A percentile compares a stretch with the other conserved stretches of the same genome.
Conservation (phyloP, 1,140 invertebrate genomes). For the Ladona fulva region DNA sequence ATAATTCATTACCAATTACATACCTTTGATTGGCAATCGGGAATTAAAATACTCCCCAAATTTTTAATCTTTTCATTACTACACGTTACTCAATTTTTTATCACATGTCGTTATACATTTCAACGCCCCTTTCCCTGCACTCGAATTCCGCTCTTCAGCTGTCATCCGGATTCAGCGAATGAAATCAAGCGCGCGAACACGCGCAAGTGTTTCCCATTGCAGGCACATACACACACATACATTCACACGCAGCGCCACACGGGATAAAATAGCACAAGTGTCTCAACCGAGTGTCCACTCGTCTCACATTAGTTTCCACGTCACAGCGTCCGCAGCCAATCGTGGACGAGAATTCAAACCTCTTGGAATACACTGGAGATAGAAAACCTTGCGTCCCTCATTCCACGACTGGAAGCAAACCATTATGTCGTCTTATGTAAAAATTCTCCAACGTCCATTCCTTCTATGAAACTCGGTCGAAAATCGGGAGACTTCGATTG, state of each 20-base stretch:
- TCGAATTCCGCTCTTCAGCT: background rate
- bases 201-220: background rate
- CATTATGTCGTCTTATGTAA: background rate
- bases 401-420: background rate
- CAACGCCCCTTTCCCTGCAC: background rate
- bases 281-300: too few species aligned
- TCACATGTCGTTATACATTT: background rate
- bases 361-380: too few species aligned
- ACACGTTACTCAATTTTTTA: background rate
- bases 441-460: background rate
- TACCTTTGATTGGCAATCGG: background rate
- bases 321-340: too few species aligned
- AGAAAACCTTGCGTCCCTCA: too few species aligned
- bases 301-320: too few species aligned
- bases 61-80: background rate
- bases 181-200: background rate
- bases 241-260: too few species aligned
- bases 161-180: background rate
- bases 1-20: conserved; percentile 7
- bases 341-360: too few species aligned
- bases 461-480: background rate
- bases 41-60: background rate
- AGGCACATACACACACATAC: too few species aligned
- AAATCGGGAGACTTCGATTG: background rate
- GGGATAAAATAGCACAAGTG: too few species aligned